Base-by-base conservation (phyloP, 1,140 invertebrate species). In the Drosophila willistoni region DNA sequence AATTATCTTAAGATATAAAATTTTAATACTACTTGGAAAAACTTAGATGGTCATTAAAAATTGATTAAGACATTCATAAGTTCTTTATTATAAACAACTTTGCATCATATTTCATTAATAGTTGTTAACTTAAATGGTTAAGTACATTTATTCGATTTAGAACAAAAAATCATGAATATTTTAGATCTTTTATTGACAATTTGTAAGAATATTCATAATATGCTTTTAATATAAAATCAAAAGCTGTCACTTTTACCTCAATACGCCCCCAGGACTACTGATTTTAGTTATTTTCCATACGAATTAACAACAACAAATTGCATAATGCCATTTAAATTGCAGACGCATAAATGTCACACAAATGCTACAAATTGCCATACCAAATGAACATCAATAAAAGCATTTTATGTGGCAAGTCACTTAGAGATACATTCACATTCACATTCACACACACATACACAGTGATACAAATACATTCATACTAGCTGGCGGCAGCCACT, bases 311-410 rank as follows among this genome's bases (percentile, higher is more conserved):
- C 74, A 77, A 66, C 75, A 87, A 85, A 72, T 79, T 82, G 79
- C 80, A 77, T 83, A 84, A 80, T 74, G 80, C 69, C 70, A 89
- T 87, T 87, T 84, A 75, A 84, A 83, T 74, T 81, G 84, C 73
- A 80, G 77, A 89, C 84, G 84, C 84, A 87, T 87, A 87, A 87
- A 87, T 87, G 84, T 87, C 84, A 87, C 83, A 87, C 77, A 89
- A 87, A 87, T 80, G 77, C 84, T 89, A 87, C 84, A 87, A 87
- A 87, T 87, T 87, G 84, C 80, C 72, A 72, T 75, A 81, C 77
- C 84, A 89, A 87, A 87, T 87, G 84, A 89, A 74, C 84, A 87
- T 89, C 84, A 87, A 87, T 87, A 84, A 87, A 87, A 87, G 84
- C 84, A 87, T 80, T 87, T 87, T 89, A 84, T 87, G 83, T 83